phyloP scores from a whole-genome alignment of 2,113 vertebrate species.

The Todiramphus saurophagus region DNA sequence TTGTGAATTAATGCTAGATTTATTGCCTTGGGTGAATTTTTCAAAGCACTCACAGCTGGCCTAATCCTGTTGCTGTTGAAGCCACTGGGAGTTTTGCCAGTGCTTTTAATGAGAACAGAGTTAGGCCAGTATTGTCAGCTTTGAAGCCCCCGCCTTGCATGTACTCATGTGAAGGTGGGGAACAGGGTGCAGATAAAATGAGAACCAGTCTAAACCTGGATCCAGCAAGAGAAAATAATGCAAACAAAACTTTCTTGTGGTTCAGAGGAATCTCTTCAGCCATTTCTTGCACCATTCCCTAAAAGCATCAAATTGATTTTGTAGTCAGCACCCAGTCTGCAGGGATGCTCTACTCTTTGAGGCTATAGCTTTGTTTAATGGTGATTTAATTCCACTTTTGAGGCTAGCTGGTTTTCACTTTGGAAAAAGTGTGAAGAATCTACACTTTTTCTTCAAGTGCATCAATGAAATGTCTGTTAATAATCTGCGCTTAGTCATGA shows the following conservation, averaged over 20 bases:
- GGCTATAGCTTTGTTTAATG: neutral
- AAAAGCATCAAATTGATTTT: neutral
- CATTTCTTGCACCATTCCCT: neutral
- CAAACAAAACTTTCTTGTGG: conserved; percentile 14
- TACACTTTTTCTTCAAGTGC: neutral
- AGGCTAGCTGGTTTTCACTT: neutral
- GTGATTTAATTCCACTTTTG: neutral
- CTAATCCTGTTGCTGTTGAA: conserved; percentile 46
- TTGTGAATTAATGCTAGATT: neutral
- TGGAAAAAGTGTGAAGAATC: neutral
- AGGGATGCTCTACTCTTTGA: neutral
- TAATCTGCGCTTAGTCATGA: neutral
- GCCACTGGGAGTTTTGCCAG: conserved; percentile 50
- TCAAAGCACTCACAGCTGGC: conserved; percentile 9
- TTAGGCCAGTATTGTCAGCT: conserved; percentile 22
- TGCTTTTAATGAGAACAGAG: conserved; percentile 16
- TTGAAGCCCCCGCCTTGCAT: conserved; percentile 47
- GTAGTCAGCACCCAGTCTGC: neutral
- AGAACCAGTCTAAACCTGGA: conserved; percentile 40
- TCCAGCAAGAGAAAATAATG: conserved; percentile 3
- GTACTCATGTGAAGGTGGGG: conserved; percentile 28
- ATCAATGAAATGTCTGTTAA: neutral
- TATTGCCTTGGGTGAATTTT: conserved; percentile 32
- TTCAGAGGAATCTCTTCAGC: conserved; percentile 1
- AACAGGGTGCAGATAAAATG: conserved; percentile 24